Conservation (phyloP, 2,113 vertebrate genomes). For the Nycticryphes semicollaris region DNA sequence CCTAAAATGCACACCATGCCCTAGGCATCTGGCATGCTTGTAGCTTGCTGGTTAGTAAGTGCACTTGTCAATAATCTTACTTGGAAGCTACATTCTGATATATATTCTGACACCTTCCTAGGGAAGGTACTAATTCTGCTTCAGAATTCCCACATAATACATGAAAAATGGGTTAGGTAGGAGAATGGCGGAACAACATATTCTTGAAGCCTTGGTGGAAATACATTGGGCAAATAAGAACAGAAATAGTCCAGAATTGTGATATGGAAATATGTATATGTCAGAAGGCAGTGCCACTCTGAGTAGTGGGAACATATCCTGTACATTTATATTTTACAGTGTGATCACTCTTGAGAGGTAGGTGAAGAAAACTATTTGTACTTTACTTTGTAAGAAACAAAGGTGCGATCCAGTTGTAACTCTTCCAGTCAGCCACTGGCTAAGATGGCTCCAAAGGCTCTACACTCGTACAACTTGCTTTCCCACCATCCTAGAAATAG, state of each 20-base stretch:
- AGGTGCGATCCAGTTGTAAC: not conserved
- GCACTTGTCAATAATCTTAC: not conserved
- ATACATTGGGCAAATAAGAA: not conserved
- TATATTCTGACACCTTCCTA: not conserved
- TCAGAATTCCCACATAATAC: not conserved
- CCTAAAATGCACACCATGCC: not conserved
- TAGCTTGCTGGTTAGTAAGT: not conserved
- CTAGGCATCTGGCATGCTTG: not conserved
- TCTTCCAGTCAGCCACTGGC: not conserved
- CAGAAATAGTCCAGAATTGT: not conserved
- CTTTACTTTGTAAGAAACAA: not conserved
- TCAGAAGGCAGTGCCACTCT: not conserved
- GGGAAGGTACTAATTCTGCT: not conserved
- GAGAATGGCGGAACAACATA: not conserved
- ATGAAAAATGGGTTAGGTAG: not conserved
- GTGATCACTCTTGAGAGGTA: not conserved
- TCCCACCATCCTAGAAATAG: not conserved
- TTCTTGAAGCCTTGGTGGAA: not conserved
- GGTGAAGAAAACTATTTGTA: not conserved
- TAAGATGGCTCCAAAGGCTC: not conserved
- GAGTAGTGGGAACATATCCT: not conserved
- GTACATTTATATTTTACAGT: not conserved
- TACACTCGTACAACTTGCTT: not conserved
- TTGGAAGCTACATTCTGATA: not conserved
- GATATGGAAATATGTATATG: not conserved